Base-by-base conservation (phyloP, 2,797 vertebrate species). In the Chloroceryle inda region DNA sequence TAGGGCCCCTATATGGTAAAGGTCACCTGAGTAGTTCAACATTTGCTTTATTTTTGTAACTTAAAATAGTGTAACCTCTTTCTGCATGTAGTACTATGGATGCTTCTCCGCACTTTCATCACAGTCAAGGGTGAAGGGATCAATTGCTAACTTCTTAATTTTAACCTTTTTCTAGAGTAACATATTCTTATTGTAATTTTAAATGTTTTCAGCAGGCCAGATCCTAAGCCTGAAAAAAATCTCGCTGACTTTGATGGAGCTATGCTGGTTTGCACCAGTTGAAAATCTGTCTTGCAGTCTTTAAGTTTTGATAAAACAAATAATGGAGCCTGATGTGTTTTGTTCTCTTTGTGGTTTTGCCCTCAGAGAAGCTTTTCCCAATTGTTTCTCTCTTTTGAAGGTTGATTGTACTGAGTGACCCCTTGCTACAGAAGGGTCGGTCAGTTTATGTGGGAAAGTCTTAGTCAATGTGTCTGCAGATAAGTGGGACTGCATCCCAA, bases 391-490 rank as follows among this genome's bases (percentile, higher is more conserved):
- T 95, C 78, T 63, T 93, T 96, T 95, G 80, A 92, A 92, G 76
- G 85, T 81, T 92, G 93, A 67, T 85, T 87, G 89, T 97, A 85
- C 74, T 67, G 49, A 88, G 81, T 94, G 96, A 96, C 94, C 92
- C 85, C 91, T 86, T 96, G 85, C 77, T 82, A 16, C 79, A 83
- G 62, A 88, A 95, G 95, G 95, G 83, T 95, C 97, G 91, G 94
- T 87, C 91, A 62, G 85, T 96, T 93, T 96, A 74, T 93, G 91
- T 91, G 95, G 97, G 96, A 96, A 95, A 96, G 85, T 94, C 88
- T 94, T 76, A 87, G 85, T 89, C 89, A 88, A 6, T 45, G 79
- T 94, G 94, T 97, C 92, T 94, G 89, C 94, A 92, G 97, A 96
- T 97, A 96, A 97, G 92, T 67, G 87, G 94, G 85, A 94, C 93